Conservation (phyloP, 2,888 invertebrate genomes). For the Rhagonycha lutea region DNA sequence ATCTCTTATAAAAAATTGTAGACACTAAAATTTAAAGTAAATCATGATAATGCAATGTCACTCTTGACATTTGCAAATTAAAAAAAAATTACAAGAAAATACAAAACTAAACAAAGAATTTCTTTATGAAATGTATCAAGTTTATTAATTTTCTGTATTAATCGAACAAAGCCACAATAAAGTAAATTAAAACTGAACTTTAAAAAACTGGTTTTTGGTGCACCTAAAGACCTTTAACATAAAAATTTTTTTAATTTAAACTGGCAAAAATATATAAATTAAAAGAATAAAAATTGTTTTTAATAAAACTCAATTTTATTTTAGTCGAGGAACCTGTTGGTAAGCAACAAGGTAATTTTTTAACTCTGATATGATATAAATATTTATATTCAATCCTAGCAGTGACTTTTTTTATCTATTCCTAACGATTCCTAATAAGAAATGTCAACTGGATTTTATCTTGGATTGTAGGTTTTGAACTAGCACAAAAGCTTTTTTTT, state of each 20-base stretch:
- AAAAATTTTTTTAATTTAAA: not conserved
- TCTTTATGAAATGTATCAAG: not conserved
- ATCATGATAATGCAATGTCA: no score
- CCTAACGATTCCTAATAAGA: not conserved
- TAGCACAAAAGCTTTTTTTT: not conserved
- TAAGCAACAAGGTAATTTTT: not conserved
- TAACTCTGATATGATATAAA: not conserved
- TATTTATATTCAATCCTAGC: not conserved
- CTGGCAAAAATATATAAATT: not conserved
- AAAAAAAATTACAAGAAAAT: no score
- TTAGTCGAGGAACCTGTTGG: not conserved
- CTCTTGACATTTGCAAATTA: no score
- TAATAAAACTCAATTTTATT: not conserved
- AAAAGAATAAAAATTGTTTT: not conserved
- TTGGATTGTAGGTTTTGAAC: not conserved
- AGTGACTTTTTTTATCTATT: not conserved
- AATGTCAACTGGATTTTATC: not conserved
- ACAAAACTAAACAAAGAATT: not conserved
- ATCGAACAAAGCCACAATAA: not conserved
- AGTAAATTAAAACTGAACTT: not conserved
- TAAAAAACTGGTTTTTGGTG: not conserved
- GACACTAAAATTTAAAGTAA: no score
- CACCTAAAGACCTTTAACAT: not conserved
- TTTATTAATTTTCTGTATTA: not conserved
- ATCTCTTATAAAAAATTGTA: no score